Evolutionary conservation across 2,113 vertebrate genomes (phyloP).

Genomic region (Gnathonemus echidnorhynchus): DNA sequence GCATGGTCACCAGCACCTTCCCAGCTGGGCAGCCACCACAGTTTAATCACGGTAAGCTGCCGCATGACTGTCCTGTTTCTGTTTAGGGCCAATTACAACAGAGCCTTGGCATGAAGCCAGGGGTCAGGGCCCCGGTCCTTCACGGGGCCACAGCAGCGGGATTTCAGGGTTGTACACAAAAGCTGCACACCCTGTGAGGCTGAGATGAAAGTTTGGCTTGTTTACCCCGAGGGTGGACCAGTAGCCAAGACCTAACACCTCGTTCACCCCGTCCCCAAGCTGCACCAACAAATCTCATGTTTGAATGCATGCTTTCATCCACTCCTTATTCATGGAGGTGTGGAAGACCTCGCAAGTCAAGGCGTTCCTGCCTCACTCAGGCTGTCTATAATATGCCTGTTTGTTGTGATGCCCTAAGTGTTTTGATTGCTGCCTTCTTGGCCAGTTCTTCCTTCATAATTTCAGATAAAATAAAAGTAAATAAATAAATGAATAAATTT

Average conservation of each 20-base stretch:
- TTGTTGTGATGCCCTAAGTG: background rate
- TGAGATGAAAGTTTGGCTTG: background rate
- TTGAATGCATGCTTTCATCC: background rate
- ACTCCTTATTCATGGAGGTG: background rate
- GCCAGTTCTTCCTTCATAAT: background rate
- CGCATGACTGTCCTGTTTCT: background rate
- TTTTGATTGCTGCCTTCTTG: background rate
- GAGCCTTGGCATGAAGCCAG: background rate
- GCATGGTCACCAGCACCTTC: background rate
- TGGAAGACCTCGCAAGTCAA: background rate
- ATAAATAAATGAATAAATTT: conserved; percentile 1
- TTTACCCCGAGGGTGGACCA: background rate
- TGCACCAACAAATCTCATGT: background rate
- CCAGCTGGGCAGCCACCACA: background rate
- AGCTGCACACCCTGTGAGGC: background rate
- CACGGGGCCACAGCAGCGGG: background rate
- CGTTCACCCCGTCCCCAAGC: background rate
- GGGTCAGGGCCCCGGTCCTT: background rate
- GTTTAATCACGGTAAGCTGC: background rate
- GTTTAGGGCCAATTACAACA: background rate
- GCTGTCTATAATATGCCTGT: background rate
- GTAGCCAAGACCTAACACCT: background rate
- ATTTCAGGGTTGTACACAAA: background rate
- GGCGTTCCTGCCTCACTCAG: background rate
- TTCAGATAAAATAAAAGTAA: conserved; percentile 6